Conservation (phyloP, 2,888 invertebrate species). For the Lasius platythorax region DNA sequence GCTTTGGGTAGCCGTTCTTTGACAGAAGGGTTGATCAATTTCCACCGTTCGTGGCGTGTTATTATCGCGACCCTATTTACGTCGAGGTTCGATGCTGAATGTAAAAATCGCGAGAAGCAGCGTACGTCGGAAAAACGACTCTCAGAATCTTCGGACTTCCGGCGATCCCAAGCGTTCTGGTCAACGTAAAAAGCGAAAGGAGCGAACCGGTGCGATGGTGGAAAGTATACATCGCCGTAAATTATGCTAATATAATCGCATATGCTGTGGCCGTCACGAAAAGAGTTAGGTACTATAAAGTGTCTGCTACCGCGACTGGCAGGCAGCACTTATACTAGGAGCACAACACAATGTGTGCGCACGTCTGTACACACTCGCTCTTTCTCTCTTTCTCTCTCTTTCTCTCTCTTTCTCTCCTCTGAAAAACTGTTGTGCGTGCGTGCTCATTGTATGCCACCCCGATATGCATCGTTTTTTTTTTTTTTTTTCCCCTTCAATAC, state of each 20-base stretch:
- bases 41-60: neutral
- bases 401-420: no score
- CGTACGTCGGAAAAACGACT: neutral
- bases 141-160: neutral
- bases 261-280: conserved; percentile 34
- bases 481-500: conserved; percentile 9
- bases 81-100: neutral
- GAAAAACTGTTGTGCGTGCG: conserved; percentile 72
- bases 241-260: conserved; percentile 39
- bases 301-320: conserved; percentile 20
- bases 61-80: neutral
- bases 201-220: conserved; percentile 36
- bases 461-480: conserved; percentile 77
- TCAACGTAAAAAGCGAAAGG: conserved; percentile 33
- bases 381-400: conserved; percentile 18
- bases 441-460: conserved; percentile 77
- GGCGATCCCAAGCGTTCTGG: neutral
- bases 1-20: no score
- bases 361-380: conserved; percentile 16
- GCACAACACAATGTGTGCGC: conserved; percentile 24
- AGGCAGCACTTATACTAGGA: neutral
- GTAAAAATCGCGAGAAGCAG: neutral
- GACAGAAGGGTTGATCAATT: neutral
- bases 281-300: conserved; percentile 34
- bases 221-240: conserved; percentile 21